Evolutionary conservation across 2,888 invertebrate species (phyloP), one percentile per base, ranked within the genome.

Genomic region (Pollenia griseotomentosa): DNA sequence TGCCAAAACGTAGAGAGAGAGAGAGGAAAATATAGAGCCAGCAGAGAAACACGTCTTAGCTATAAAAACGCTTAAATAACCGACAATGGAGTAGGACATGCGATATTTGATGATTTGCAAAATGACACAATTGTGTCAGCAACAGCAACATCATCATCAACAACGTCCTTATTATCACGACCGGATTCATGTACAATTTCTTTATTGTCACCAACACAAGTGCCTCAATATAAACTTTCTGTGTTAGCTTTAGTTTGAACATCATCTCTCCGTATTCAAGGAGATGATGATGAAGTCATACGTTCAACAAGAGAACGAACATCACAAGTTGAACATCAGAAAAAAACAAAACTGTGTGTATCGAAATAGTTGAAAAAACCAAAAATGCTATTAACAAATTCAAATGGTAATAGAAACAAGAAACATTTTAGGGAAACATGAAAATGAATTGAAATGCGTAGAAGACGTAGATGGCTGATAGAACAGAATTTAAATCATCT

Each of bases 61-160:
- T 71, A 86, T 86, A 83, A 83, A 86, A 86, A 42, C 57, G 65
- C 80, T 86, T 79, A 68, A 55, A 68, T 61, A 65, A 85, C 65
- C 85, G 85, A 71, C 80, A 81, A 81, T 77, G 78, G 68, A 71
- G 75, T 74, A 59, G 75, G 75, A 82, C 78, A 79, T 86, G 79
- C 59, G 77, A 83, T 77, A 77, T 87, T 83, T 83, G 77, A 83
- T 81, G 86, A 86, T 86, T 86, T 83, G 80, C 80, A 86, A 77
- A 86, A 86, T 82, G 82, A 65, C 79, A 79, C 74, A 86, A 83
- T 75, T 83, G 74, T 79, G 68, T 79, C 79, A 70, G 65, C 65
- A 68, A 61, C 73, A 65, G 40, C 16, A 82, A 75, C 74, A 65
- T 57, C 23, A 74, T 23, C 44, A 53, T 48, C 40, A 66, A 12